Evolutionary conservation across 2,797 vertebrate genomes (phyloP).

Genomic region (Alca torda): DNA sequence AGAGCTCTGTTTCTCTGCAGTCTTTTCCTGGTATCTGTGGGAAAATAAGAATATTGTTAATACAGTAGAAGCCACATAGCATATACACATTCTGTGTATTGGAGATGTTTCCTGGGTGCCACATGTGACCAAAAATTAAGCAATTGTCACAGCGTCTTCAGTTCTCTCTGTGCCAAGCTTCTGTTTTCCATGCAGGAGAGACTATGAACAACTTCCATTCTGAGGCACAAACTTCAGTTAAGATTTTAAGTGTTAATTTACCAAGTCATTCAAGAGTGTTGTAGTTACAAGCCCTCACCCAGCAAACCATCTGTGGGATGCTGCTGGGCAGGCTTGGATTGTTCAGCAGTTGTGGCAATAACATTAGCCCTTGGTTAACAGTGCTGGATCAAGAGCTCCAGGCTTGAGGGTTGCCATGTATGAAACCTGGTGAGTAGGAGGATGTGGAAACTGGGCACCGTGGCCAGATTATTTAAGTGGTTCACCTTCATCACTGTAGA

Average conservation of each 20-base stretch:
- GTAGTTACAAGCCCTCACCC: not conserved
- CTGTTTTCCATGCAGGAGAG: not conserved
- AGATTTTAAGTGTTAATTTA: not conserved
- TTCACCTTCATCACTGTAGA: not conserved
- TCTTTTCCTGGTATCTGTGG: not conserved
- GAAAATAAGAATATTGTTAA: not conserved
- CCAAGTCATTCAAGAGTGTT: not conserved
- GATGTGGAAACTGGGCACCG: not conserved
- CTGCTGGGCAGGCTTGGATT: not conserved
- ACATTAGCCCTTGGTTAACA: not conserved
- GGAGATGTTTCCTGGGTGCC: not conserved
- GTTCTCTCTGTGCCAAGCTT: not conserved
- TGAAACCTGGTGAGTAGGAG: not conserved
- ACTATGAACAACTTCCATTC: not conserved
- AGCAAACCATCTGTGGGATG: not conserved
- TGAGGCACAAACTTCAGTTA: not conserved
- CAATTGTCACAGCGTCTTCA: not conserved
- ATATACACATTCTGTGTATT: fast-evolving
- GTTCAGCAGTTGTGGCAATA: not conserved
- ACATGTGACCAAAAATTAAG: not conserved
- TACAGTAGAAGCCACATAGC: not conserved
- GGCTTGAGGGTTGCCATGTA: not conserved
- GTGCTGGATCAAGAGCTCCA: not conserved
- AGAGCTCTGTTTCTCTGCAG: not conserved
- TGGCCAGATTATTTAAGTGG: not conserved